Evolutionary conservation across 2,113 vertebrate genomes (phyloP), one percentile per base, ranked within the genome.

Genomic region (Ploceus nigricollis): DNA sequence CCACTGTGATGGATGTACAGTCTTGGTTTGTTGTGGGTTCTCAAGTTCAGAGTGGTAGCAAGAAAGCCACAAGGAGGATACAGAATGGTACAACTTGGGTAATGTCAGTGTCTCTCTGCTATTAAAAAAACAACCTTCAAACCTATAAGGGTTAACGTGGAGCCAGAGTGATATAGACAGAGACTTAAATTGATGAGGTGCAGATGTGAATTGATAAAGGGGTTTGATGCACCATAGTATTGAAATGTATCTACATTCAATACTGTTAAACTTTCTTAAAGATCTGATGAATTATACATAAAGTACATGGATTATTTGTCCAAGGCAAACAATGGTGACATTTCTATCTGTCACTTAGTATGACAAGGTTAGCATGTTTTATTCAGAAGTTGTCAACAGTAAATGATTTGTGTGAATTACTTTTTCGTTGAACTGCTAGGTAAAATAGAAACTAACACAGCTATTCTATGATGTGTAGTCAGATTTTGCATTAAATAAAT

Each of bases 231-330:
- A 94, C 72, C 82, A 94, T 86, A 95, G 92, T 93, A 96, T 90
- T 96, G 96, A 97, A 98, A 98, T 97, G 95, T 97, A 98, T 98
- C 97, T 98, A 97, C 98, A 97, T 97, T 98, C 97, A 97, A 98
- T 98, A 97, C 94, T 97, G 97, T 97, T 98, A 98, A 98, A 96
- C 90, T 98, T 98, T 98, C 84, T 95, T 98, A 98, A 98, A 98
- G 97, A 98, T 98, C 96, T 98, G 87, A 98, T 98, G 97, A 98
- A 98, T 98, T 98, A 98, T 98, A 97, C 97, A 98, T 98, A 96
- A 98, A 98, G 91, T 95, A 75, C 97, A 98, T 98, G 96, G 98
- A 98, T 98, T 98, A 98, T 98, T 98, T 98, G 97, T 98, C 97
- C 92, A 92, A 97, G 93, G 95, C 94, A 98, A 98, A 98, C 96